Evolutionary conservation across 2,888 invertebrate genomes (phyloP).

Genomic region (Hartigia nigra): DNA sequence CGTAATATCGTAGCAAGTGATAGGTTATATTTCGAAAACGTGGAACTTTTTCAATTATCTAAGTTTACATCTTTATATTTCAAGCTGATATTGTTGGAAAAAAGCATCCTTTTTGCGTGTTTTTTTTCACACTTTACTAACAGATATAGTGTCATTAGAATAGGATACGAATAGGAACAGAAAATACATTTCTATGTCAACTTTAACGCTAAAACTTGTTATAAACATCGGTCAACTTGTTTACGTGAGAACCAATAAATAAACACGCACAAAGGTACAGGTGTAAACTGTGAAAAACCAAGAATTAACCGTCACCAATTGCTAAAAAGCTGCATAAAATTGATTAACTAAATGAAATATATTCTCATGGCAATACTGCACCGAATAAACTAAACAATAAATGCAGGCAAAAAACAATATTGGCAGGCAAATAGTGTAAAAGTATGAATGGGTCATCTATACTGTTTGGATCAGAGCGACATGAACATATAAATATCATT

Average conservation of each 20-base stretch:
- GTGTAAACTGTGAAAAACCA: not conserved
- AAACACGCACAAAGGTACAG: slow-evolving; percentile 7
- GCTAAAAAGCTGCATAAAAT: slow-evolving; percentile 4
- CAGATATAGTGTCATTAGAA: not conserved
- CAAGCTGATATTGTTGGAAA: not conserved
- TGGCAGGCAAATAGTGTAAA: not conserved
- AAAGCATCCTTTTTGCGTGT: not conserved
- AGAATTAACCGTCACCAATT: slow-evolving; percentile 5
- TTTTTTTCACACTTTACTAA: not conserved
- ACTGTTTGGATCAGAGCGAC: not conserved
- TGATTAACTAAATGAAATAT: not conserved
- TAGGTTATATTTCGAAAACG: not conserved
- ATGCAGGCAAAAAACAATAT: slow-evolving; percentile 2
- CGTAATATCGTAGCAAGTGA: not conserved
- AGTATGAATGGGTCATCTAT: not conserved
- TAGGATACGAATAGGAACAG: not conserved
- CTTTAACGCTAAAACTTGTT: not conserved
- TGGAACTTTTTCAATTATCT: not conserved
- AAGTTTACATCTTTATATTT: not conserved
- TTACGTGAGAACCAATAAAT: not conserved
- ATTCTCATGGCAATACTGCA: not conserved
- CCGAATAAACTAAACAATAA: not conserved
- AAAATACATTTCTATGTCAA: not conserved
- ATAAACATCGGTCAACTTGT: not conserved
- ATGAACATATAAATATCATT: not conserved